Conservation (phyloP, 2,797 vertebrate genomes). For the Spea hammondii region DNA sequence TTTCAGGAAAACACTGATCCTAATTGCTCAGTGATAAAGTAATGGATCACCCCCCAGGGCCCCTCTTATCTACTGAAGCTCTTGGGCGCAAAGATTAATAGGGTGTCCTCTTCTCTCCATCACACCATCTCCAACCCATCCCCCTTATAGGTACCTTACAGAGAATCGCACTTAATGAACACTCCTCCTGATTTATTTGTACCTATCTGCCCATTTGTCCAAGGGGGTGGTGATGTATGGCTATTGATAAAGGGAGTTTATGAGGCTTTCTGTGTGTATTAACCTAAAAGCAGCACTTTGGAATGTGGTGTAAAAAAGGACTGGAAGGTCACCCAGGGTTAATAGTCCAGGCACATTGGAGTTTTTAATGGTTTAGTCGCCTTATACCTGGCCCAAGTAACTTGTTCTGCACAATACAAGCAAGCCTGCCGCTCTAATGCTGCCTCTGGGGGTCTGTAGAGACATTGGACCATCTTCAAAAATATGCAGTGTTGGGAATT, state of each 20-base stretch:
- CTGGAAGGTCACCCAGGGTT: neutral
- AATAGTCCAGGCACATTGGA: neutral
- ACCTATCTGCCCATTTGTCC: slow-evolving; percentile 12
- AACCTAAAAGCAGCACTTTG: slow-evolving; percentile 2
- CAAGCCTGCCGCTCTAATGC: no score
- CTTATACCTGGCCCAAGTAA: no score
- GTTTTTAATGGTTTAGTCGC: no score
- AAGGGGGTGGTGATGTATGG: slow-evolving; percentile 31
- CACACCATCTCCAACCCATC: slow-evolving; percentile 20
- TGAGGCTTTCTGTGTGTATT: slow-evolving; percentile 31
- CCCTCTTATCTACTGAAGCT: slow-evolving; percentile 31
- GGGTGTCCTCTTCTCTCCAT: slow-evolving; percentile 25
- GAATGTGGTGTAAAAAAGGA: neutral
- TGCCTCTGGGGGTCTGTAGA: no score
- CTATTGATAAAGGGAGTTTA: neutral
- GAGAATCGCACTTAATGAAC: slow-evolving; percentile 24
- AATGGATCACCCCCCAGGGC: slow-evolving; percentile 45
- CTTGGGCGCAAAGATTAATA: slow-evolving; percentile 39
- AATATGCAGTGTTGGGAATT: no score
- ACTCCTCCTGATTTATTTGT: slow-evolving; percentile 31
- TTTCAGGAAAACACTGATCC: slow-evolving; percentile 25
- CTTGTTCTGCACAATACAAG: no score
- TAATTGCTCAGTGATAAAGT: slow-evolving; percentile 49
- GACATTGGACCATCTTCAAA: no score
- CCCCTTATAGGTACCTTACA: neutral